phyloP scores from a whole-genome alignment of 2,888 invertebrate genomes.

The Athripsodes cinereus region DNA sequence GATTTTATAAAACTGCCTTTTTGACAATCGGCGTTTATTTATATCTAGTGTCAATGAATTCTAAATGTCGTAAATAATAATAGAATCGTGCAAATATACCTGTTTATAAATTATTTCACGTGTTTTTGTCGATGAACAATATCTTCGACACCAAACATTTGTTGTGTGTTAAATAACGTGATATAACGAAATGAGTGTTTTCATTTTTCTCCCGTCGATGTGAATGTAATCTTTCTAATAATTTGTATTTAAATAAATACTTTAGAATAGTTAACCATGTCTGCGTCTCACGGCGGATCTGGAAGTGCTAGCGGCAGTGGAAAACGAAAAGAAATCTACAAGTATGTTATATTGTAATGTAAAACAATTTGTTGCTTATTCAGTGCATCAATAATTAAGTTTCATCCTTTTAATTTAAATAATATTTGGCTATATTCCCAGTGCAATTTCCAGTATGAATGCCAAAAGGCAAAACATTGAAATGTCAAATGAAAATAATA shows the following conservation, averaged over 20 bases:
- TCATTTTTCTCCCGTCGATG: not conserved
- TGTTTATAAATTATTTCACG: not conserved
- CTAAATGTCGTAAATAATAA: slow-evolving; percentile 1
- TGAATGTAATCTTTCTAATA: too few relatives aligned
- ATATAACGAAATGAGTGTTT: not conserved
- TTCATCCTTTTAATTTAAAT: too few relatives aligned
- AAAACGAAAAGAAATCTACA: slow-evolving; percentile 51
- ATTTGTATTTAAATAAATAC: not conserved
- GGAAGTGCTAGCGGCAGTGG: slow-evolving; percentile 48
- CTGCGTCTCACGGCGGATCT: slow-evolving; percentile 50
- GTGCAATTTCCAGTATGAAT: too few relatives aligned
- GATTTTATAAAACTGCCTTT: slow-evolving; percentile 13
- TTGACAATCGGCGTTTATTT: slow-evolving; percentile 23
- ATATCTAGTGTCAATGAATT: slow-evolving; percentile 1
- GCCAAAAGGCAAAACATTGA: too few relatives aligned
- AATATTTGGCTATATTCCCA: too few relatives aligned
- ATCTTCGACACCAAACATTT: too few relatives aligned
- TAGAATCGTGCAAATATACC: not conserved
- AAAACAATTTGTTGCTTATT: too few relatives aligned
- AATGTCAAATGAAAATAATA: too few relatives aligned
- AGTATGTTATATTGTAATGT: slow-evolving; percentile 32
- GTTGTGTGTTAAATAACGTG: not conserved
- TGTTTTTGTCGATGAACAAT: not conserved
- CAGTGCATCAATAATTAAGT: too few relatives aligned
- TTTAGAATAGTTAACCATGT: slow-evolving; percentile 33